phyloP scores from a whole-genome alignment of 2,888 invertebrate genomes.

The Mythimna lalbum region DNA sequence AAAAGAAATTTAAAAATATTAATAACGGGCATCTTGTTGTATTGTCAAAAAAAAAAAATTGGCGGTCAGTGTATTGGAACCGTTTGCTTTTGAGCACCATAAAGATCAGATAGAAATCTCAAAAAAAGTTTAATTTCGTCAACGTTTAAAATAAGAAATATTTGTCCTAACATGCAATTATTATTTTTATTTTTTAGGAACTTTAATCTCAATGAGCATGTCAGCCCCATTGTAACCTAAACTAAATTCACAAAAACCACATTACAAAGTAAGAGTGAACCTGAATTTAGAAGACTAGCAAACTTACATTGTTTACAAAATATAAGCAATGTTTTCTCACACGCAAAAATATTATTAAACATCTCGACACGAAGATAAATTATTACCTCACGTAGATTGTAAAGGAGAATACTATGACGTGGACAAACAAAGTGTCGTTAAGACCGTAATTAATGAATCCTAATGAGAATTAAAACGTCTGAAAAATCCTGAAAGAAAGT shows the following conservation, averaged over 20 bases:
- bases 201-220: too few species aligned
- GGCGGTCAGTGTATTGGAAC: background rate
- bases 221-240: too few species aligned
- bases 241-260: too few species aligned
- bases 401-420: background rate
- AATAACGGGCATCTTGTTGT: background rate
- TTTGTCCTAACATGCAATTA: background rate
- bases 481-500: constrained; percentile 1
- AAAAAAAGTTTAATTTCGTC: background rate
- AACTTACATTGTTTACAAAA: background rate
- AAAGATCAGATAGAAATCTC: background rate
- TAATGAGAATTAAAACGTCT: background rate
- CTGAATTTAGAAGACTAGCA: background rate
- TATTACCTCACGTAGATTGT: background rate
- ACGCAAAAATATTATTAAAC: background rate
- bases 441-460: constrained; percentile 1
- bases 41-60: background rate
- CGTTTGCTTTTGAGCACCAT: background rate
- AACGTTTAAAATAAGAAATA: background rate
- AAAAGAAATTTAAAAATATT: background rate
- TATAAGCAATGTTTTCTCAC: constrained; percentile 4
- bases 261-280: background rate
- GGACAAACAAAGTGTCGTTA: constrained; percentile 14
- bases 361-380: constrained; percentile 1
- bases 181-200: too few species aligned